Percentiles rank a stretch among this genome's conserved stretches.
Evolutionary conservation across 2,888 invertebrate species (phyloP).

Genomic region (Orgyia antiqua): DNA sequence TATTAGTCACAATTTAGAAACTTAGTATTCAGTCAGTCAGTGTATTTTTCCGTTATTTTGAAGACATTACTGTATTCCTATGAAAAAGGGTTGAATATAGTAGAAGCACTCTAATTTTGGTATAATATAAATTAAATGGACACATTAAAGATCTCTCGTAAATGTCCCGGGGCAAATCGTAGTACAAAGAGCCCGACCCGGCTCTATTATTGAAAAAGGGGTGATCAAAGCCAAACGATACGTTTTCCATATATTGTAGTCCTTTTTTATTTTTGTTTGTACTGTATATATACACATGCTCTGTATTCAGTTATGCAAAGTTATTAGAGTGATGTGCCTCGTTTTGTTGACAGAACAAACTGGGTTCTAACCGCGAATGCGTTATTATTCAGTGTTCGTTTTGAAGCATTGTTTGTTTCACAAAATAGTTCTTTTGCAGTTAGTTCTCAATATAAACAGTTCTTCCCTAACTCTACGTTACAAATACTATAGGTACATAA

Average conservation of each 20-base stretch:
- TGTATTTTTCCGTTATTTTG: slow-evolving; percentile 20
- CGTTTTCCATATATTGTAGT: slow-evolving; percentile 58
- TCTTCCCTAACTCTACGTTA: too few species aligned
- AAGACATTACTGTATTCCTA: slow-evolving; percentile 31
- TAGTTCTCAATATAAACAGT: too few species aligned
- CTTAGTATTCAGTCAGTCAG: slow-evolving; percentile 25
- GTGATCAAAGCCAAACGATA: slow-evolving; percentile 70
- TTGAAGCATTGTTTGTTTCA: slow-evolving; percentile 11
- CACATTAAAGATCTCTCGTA: slow-evolving; percentile 42
- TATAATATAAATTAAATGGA: slow-evolving; percentile 61
- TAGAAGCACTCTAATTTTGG: slow-evolving; percentile 36
- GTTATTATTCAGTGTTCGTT: slow-evolving; percentile 9
- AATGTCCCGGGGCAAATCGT: slow-evolving; percentile 40
- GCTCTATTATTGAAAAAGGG: slow-evolving; percentile 71
- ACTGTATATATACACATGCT: slow-evolving; percentile 30
- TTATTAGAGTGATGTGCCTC: slow-evolving; percentile 35
- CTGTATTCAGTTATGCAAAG: slow-evolving; percentile 39
- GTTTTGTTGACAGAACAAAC: slow-evolving; percentile 19
- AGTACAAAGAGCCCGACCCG: slow-evolving; percentile 51
- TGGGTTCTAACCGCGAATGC: slow-evolving; percentile 8
- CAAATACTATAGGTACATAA: too few species aligned
- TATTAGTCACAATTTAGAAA: too few species aligned
- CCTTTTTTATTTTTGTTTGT: slow-evolving; percentile 55
- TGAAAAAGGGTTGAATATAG: slow-evolving; percentile 36
- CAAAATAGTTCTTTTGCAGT: slow-evolving; percentile 1